Evolutionary conservation across 2,113 vertebrate genomes (phyloP), one percentile per base, ranked within the genome.

Genomic region (Hemichromis elongatus): DNA sequence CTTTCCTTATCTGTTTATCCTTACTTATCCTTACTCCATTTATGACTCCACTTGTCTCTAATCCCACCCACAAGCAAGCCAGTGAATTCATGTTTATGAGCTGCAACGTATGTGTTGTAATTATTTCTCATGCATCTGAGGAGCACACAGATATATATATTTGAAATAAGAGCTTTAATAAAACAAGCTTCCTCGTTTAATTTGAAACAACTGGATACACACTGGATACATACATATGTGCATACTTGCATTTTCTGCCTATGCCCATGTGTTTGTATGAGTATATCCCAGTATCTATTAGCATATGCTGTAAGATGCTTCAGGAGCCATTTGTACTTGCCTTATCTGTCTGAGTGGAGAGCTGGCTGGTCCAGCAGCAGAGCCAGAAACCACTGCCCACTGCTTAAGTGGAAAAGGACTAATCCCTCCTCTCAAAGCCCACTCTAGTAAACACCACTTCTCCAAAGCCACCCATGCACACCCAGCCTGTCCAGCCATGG

Each of bases 341-440:
- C 92, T 96, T 96, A 95, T 95, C 93, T 91, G 78, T 66, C 89
- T 82, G 68, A 92, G 88, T 87, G 90, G 61, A 88, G 79, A 85
- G 86, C 86, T 88, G 85, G 86, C 90, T 88, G 85, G 81, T 92
- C 82, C 75, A 82, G 82, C 87, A 83, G 84, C 87, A 80, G 82
- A 92, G 92, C 79, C 85, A 57, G 88, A 90, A 87, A 78, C 89
- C 87, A 86, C 84, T 89, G 90, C 91, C 93, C 89, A 88, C 77
- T 84, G 89, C 92, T 93, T 91, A 93, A 91, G 91, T 90, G 90
- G 92, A 93, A 91, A 86, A 92, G 57, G 77, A 90, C 91, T 95
- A 96, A 95, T 95, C 94, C 93, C 88, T 90, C 86, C 75, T 85
- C 89, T 92, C 89, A 87, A 84, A 92, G 63, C 88, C 87, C 84